These are phyloP conservation scores for Anseranas semipalmata DNA, from an alignment of 2,113 vertebrate species.

Conservation along the genomic window DNA sequence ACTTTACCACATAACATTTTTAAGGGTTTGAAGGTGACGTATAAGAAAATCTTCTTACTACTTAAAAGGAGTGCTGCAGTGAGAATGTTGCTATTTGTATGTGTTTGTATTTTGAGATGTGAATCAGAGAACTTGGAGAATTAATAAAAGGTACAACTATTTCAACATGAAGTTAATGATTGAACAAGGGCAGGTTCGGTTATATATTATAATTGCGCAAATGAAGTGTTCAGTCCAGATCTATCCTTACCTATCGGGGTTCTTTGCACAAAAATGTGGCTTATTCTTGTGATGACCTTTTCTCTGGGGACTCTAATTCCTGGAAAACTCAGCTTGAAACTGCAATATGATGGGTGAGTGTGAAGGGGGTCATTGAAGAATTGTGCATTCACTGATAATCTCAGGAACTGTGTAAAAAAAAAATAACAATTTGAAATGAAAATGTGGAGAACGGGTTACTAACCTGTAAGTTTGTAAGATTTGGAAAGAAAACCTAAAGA, in stretches of 20 bases:
- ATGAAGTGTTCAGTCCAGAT: not conserved
- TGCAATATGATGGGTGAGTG: slow-evolving; percentile 34
- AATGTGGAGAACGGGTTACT: not conserved
- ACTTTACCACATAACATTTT: not conserved
- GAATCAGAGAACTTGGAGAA: not conserved
- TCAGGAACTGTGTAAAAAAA: not conserved
- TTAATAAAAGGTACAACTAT: not conserved
- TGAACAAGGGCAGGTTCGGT: not conserved
- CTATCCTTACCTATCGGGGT: not conserved
- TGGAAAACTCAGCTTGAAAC: slow-evolving; percentile 31
- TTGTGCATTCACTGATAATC: not conserved
- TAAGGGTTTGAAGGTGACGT: not conserved
- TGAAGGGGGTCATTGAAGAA: not conserved
- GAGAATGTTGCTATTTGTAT: not conserved
- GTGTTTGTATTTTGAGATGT: not conserved
- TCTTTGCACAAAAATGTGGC: slow-evolving; percentile 10
- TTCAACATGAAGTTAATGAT: slow-evolving; percentile 31
- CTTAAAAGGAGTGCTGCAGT: not conserved
- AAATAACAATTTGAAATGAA: not conserved
- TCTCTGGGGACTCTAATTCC: slow-evolving; percentile 35
- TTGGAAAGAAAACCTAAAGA: not conserved
- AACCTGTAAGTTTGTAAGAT: not conserved
- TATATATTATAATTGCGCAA: not conserved
- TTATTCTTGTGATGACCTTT: slow-evolving; percentile 19
- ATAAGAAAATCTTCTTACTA: not conserved